Percentiles rank a stretch among this genome's conserved stretches.
phyloP scores from a whole-genome alignment of 2,888 invertebrate genomes.

The Quadroppia sp. region DNA sequence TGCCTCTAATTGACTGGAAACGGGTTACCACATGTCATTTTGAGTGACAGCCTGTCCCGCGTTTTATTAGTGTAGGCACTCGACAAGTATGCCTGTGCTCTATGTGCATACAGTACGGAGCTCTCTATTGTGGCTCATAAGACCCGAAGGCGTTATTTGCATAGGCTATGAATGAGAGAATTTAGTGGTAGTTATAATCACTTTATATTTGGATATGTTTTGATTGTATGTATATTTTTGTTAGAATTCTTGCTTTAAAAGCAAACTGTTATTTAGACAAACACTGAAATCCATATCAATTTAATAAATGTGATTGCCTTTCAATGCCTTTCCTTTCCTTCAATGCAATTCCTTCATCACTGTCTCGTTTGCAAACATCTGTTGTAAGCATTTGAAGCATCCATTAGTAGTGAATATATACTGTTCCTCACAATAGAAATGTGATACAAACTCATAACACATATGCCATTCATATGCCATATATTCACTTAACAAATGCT shows the following conservation, averaged over 20 bases:
- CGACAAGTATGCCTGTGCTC: neutral
- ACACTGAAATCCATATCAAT: conserved; percentile 28
- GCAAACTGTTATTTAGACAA: conserved; percentile 23
- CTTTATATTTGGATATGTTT: conserved; percentile 2
- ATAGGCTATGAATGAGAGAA: neutral
- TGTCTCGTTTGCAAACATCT: conserved; percentile 17
- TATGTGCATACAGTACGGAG: neutral
- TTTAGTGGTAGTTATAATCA: conserved; percentile 9
- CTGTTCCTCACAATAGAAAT: conserved; percentile 5
- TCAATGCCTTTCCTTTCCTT: neutral
- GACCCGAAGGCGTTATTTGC: conserved; percentile 14
- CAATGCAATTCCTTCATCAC: no score
- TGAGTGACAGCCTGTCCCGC: conserved; percentile 31
- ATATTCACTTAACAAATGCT: conserved; percentile 10
- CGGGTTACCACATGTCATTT: conserved; percentile 34
- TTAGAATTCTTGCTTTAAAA: conserved; percentile 17
- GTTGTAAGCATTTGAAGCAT: neutral
- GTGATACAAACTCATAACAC: conserved; percentile 10
- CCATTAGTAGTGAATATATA: neutral
- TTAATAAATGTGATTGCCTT: conserved; percentile 23
- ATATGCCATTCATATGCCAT: conserved; percentile 13
- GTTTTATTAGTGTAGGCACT: neutral
- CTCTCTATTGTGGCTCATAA: neutral
- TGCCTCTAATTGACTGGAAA: conserved; percentile 29
- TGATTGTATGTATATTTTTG: conserved; percentile 17